phyloP scores from a whole-genome alignment of 2,888 invertebrate species.

The Ophion slaviceki region DNA sequence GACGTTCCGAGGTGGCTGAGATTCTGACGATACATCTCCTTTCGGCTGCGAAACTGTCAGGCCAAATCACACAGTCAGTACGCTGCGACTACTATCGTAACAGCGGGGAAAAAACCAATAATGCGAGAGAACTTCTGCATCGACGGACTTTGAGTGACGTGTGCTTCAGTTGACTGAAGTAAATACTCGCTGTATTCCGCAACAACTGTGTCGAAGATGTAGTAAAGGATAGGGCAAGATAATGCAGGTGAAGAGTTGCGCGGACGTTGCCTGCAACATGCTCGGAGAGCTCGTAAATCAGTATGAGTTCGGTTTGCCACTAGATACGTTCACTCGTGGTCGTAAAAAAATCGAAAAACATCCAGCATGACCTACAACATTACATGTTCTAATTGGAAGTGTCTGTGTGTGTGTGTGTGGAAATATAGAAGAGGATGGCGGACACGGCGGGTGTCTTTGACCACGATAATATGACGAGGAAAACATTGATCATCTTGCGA shows the following conservation, averaged over 20 bases:
- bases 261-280: constrained; percentile 8
- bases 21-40: neutral
- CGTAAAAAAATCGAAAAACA: neutral
- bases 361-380: neutral
- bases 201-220: neutral
- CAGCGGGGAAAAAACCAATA: neutral
- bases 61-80: neutral
- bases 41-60: neutral
- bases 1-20: neutral
- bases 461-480: neutral
- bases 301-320: constrained; percentile 12
- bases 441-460: neutral
- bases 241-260: neutral
- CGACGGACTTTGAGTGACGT: neutral
- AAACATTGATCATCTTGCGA: neutral
- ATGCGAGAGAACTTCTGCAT: neutral
- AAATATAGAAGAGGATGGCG: neutral
- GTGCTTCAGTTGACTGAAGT: neutral
- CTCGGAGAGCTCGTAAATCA: constrained; percentile 19
- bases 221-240: neutral
- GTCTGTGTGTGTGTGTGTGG: neutral
- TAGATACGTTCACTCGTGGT: neutral
- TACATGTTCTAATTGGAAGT: neutral
- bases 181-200: neutral
- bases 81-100: neutral